Conservation (phyloP, 2,888 invertebrate species). For the Aporophyla lueneburgensis region DNA sequence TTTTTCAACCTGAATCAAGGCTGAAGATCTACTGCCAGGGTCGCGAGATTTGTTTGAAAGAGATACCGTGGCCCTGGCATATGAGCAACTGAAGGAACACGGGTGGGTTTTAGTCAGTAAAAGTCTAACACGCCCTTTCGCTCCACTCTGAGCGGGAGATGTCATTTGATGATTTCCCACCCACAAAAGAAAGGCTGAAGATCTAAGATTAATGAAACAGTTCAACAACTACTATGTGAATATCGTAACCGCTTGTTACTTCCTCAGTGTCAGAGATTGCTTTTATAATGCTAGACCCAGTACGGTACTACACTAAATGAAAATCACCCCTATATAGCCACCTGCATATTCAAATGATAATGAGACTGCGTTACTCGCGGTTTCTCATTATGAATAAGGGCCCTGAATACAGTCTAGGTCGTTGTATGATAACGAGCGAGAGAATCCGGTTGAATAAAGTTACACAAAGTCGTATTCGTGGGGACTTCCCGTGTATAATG, state of each 20-base stretch:
- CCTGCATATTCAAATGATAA: constrained; percentile 32
- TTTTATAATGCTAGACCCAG: not conserved
- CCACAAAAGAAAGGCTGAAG: too few relatives aligned
- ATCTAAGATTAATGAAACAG: constrained; percentile 1
- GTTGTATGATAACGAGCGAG: constrained; percentile 22
- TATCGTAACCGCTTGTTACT: not conserved
- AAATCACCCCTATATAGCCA: constrained; percentile 4
- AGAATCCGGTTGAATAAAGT: constrained; percentile 28
- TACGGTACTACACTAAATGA: not conserved
- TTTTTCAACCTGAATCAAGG: not conserved
- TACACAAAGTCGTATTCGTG: not conserved
- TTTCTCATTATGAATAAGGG: constrained; percentile 40
- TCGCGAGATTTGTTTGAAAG: too few relatives aligned
- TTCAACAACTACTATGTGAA: not conserved
- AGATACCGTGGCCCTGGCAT: too few relatives aligned
- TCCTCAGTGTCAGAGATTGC: not conserved
- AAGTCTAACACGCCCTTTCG: too few relatives aligned
- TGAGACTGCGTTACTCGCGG: constrained; percentile 17
- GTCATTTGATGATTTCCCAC: too few relatives aligned
- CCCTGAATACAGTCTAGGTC: constrained; percentile 23
- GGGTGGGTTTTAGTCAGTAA: too few relatives aligned
- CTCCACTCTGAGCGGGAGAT: too few relatives aligned
- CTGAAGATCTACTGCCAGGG: not conserved
- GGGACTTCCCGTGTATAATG: not conserved
- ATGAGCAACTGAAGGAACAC: too few relatives aligned